Base-by-base conservation (phyloP, 1,140 invertebrate species). In the Plectus sambesii region DNA sequence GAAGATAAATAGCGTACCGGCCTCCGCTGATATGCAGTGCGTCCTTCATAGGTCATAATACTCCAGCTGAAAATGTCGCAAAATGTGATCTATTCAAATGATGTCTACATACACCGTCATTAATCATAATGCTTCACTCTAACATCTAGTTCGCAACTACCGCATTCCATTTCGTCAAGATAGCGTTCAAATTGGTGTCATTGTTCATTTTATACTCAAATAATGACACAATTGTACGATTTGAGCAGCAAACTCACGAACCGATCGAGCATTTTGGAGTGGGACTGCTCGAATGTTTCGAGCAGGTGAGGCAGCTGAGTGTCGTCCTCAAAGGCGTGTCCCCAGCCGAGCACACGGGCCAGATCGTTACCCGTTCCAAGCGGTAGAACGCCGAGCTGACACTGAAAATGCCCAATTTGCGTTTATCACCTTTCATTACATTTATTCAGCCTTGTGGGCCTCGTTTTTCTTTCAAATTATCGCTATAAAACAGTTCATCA, bases 361-460 rank as follows among this genome's bases (percentile, higher is more conserved):
- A 96, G 74, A 69, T 96, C 89, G 71, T 96, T 96, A 25, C 89
- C 89, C 0, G 89, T 94, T 19, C 89, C 89, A 61, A 96, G 75
- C 0, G 89, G 89, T 44, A 96, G 72, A 0, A 93, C 85, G 24
- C 85, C 85, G 22, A 87, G 81, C 73, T 88, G 85, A 53, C 85
- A 87, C 74, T 87, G 83, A 22, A 54, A 42, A 2, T 20, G 20
- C 37, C 38, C 12, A 12, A 33, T 12, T 33, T 33, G 12, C 30
- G 30, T 33, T 33, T 33, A n/a, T n/a, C n/a, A n/a, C n/a, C n/a
- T n/a, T n/a, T n/a, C n/a, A n/a, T n/a, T n/a, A n/a, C n/a, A n/a
- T n/a, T n/a, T n/a, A n/a, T n/a, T n/a, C n/a, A n/a, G n/a, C n/a
- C n/a, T n/a, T n/a, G n/a, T n/a, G n/a, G n/a, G n/a, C n/a, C n/a